These are phyloP conservation scores for Teinopalpus imperialis DNA, from an alignment of 2,888 invertebrate genomes.

Conservation along the genomic window DNA sequence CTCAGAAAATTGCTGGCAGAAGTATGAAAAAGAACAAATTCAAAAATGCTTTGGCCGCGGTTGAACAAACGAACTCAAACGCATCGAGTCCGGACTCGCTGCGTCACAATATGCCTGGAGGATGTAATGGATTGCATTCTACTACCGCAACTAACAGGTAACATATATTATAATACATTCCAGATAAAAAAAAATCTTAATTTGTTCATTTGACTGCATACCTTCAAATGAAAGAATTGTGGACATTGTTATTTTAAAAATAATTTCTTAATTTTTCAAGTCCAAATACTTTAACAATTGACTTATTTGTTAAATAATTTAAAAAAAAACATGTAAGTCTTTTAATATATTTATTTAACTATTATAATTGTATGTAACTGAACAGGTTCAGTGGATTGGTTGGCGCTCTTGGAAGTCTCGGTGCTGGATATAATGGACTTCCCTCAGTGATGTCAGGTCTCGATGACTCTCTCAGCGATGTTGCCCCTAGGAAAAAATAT, in stretches of 20 bases:
- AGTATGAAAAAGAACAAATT: conserved; percentile 86
- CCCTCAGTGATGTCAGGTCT: conserved; percentile 92
- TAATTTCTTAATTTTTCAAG: too few species aligned
- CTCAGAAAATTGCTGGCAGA: conserved; percentile 88
- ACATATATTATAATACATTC: too few species aligned
- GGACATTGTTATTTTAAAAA: too few species aligned
- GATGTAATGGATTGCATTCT: conserved; percentile 91
- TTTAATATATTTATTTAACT: too few species aligned
- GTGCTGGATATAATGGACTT: conserved; percentile 89
- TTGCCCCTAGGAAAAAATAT: conserved; percentile 91
- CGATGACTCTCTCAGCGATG: conserved; percentile 91
- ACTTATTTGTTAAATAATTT: too few species aligned
- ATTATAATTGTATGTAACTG: too few species aligned
- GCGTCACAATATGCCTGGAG: conserved; percentile 85
- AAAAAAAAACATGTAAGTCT: too few species aligned
- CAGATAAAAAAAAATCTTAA: too few species aligned
- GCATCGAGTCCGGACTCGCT: conserved; percentile 90
- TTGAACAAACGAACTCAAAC: conserved; percentile 86
- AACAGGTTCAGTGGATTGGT: conserved; percentile 88
- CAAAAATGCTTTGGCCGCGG: conserved; percentile 86
- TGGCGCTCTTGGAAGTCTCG: conserved; percentile 85
- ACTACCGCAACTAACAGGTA: conserved; percentile 88
- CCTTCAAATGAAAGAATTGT: too few species aligned
- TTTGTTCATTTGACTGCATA: too few species aligned
- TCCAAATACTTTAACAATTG: too few species aligned